phyloP scores from a whole-genome alignment of 2,113 vertebrate genomes.

The Saguinus midas region DNA sequence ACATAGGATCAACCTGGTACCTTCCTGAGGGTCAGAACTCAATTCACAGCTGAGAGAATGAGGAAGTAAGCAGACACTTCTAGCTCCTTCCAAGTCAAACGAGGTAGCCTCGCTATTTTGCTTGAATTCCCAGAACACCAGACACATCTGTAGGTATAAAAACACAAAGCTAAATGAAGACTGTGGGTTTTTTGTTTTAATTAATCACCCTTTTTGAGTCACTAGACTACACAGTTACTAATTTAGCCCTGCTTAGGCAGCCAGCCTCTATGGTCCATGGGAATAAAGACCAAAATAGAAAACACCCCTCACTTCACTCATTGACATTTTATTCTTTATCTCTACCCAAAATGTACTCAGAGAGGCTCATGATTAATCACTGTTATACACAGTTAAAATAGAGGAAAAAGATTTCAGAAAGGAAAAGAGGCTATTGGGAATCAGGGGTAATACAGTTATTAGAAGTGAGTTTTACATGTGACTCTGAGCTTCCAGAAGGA shows the following conservation, averaged over 20 bases:
- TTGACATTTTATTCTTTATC: background rate
- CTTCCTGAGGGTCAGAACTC: background rate
- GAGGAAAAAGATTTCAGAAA: background rate
- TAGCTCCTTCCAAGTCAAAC: background rate
- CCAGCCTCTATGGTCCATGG: background rate
- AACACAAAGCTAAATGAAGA: background rate
- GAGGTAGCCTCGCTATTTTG: background rate
- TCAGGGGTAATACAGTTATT: background rate
- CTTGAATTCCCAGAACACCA: constrained; percentile 1
- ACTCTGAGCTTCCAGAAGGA: background rate
- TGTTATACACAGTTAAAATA: background rate
- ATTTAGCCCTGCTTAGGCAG: background rate
- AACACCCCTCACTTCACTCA: background rate
- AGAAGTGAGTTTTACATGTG: background rate
- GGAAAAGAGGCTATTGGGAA: background rate
- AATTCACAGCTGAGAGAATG: background rate
- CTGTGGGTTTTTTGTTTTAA: background rate
- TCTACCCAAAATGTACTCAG: background rate
- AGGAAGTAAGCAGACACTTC: background rate
- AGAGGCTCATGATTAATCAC: background rate
- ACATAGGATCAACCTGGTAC: background rate
- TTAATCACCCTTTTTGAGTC: background rate
- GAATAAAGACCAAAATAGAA: background rate
- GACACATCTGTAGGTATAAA: background rate
- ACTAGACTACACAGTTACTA: background rate